phyloP scores from a whole-genome alignment of 2,888 invertebrate genomes.

The Chromoteleia sp. region DNA sequence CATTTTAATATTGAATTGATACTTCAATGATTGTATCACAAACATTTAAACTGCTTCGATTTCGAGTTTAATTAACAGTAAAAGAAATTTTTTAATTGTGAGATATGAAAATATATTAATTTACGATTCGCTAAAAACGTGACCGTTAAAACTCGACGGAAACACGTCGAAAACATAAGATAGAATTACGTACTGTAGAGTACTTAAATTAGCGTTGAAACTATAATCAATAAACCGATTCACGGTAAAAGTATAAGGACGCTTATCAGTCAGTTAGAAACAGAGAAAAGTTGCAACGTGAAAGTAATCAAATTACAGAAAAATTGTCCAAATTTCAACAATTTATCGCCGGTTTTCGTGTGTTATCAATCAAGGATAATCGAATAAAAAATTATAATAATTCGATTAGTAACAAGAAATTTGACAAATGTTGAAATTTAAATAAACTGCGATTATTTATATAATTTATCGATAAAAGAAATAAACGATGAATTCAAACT shows the following conservation, averaged over 20 bases:
- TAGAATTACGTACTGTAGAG: constrained; percentile 23
- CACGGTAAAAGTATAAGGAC: constrained; percentile 18
- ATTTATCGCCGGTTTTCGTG: constrained; percentile 11
- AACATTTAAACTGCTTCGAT: too few species aligned
- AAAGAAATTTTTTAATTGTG: too few species aligned
- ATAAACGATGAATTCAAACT: too few species aligned
- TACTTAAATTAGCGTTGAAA: constrained; percentile 37
- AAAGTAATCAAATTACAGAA: constrained; percentile 21
- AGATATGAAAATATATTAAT: neutral
- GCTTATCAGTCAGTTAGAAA: constrained; percentile 32
- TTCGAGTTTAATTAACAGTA: too few species aligned
- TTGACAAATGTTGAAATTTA: too few species aligned
- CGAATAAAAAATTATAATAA: too few species aligned
- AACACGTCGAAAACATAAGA: constrained; percentile 20
- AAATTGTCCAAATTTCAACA: constrained; percentile 11
- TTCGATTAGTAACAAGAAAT: too few species aligned
- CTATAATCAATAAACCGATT: constrained; percentile 33
- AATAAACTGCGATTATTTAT: too few species aligned
- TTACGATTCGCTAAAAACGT: neutral
- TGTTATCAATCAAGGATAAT: neutral
- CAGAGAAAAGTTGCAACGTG: constrained; percentile 18
- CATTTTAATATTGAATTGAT: too few species aligned
- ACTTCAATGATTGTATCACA: too few species aligned
- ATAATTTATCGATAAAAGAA: too few species aligned
- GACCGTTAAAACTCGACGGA: constrained; percentile 7